Base-by-base conservation (phyloP, 2,888 invertebrate genomes). In the Buathra laborator region DNA sequence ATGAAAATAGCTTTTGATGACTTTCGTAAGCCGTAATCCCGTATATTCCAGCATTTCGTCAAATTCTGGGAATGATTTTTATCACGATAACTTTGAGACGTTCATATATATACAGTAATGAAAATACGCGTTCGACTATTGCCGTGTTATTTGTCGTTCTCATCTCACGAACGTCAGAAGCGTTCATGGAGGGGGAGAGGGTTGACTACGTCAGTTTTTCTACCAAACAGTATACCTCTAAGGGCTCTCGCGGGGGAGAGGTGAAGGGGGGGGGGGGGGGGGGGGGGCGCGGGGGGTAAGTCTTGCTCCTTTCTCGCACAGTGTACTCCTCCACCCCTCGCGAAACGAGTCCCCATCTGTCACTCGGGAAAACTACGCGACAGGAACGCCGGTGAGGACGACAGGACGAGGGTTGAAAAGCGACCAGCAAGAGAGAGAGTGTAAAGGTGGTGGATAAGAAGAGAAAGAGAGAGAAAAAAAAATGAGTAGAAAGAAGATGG, bases 281-380 rank as follows among this genome's bases (percentile, higher is more conserved):
- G 32, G 62, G 24, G 24, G 24, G 1, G 24, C 1, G 24, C 4
- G 37, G 37, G 37, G 37, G 32, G 62, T n/a, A 32, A 32, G 62
- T 32, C 62, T 62, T 29, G 62, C 62, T n/a, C 51, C 37, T 7
- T 76, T 76, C 66, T 24, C 37, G 9, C 14, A 46, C 29, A 19
- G 14, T 16, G 32, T 62, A 37, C 43, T 32, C 16, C 51, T n/a
- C 59, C 10, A 43, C 62, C 32, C 70, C 46, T 32, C 62, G 19
- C 59, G 7, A 43, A 72, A 62, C 51, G 43, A 76, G 37, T 62
- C 48, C 66, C 71, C 79, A 80, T 79, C 66, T 78, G 82, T 80
- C 82, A 85, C 66, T 76, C 66, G 71, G 37, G 71, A 82, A 72
- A 71, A 85, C 71, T 77, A 67, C 53, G 48, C 64, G 66, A 66